Conservation (phyloP, 2,888 invertebrate genomes). For the Oligia fasciuncula region DNA sequence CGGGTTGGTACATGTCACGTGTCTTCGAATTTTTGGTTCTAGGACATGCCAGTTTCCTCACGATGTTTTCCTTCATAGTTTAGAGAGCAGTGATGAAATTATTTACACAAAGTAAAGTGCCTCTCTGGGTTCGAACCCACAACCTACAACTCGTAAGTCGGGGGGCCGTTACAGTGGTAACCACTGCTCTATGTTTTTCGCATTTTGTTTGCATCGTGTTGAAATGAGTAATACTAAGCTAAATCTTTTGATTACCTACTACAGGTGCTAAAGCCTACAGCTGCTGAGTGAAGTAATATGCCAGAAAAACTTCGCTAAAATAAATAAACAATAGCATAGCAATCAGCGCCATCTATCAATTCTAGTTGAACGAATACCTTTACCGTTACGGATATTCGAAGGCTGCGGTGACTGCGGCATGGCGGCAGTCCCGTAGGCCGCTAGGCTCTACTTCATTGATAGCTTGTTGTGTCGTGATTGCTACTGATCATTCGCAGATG, state of each 20-base stretch:
- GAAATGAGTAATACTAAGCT: neutral
- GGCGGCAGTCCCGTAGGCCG: neutral
- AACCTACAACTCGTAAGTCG: too few relatives aligned
- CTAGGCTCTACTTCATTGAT: neutral
- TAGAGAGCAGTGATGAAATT: too few relatives aligned
- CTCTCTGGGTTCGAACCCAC: too few relatives aligned
- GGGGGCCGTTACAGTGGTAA: too few relatives aligned
- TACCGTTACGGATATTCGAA: conserved; percentile 1
- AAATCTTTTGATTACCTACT: neutral
- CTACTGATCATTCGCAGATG: conserved; percentile 22
- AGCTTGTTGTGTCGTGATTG: neutral
- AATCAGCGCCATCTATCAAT: conserved; percentile 38
- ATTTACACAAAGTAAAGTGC: too few relatives aligned
- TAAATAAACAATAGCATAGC: conserved; percentile 9
- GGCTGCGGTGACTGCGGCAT: neutral
- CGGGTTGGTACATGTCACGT: too few relatives aligned
- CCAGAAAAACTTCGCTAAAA: neutral
- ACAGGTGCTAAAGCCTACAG: neutral
- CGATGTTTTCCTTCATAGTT: too few relatives aligned
- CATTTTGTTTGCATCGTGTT: too few relatives aligned
- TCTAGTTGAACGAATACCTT: conserved; percentile 8
- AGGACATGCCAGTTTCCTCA: too few relatives aligned
- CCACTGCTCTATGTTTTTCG: too few relatives aligned
- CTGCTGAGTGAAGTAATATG: neutral
- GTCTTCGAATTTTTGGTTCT: too few relatives aligned